Base-by-base conservation (phyloP, 2,888 invertebrate species). In the Ophion slaviceki region DNA sequence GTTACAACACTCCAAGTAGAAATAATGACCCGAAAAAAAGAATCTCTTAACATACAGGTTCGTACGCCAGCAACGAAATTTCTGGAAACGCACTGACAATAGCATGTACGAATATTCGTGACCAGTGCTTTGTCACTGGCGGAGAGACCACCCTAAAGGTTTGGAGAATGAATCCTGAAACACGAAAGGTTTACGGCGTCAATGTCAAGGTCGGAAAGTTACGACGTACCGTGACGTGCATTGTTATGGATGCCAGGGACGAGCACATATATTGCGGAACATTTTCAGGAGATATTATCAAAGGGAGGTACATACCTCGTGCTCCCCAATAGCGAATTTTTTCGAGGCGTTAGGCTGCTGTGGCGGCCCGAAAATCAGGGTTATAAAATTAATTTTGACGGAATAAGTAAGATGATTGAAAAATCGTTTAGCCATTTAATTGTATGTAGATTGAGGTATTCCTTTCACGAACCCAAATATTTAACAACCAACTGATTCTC, bases 191-290 rank as follows among this genome's bases (percentile, higher is more conserved):
- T 0, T 95, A 95, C 75, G 96, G 96, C 0, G 95, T 96, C 36
- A 97, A 98, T 91, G 97, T 98, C 2, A 95, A 96, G 62, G 94
- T 98, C 88, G 97, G 97, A 45, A 97, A 97, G 94, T 94, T 98
- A 87, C 96, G 97, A 79, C 95, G 99, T 62, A 95, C 95, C 75
- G 96, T 98, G 36, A 96, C 96, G 47, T 97, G 97, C 88, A 95
- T 98, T 87, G 96, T 96, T 88, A 94, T 98, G 79, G 96, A 96
- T 89, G 94, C 94, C 5, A 95, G 96, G 61, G 98, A 98, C 92
- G 95, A 96, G 68, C 95, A 95, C 85, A 96, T 97, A 70, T 98
- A 96, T 92, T 97, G 98, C 88, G 99, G 99, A 7, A 99, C 98
- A 17, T 95, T 95, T 14, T 97, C 98, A 91, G 98, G 97, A 53